phyloP scores from a whole-genome alignment of 2,797 vertebrate genomes.

The Brachymystax lenok region DNA sequence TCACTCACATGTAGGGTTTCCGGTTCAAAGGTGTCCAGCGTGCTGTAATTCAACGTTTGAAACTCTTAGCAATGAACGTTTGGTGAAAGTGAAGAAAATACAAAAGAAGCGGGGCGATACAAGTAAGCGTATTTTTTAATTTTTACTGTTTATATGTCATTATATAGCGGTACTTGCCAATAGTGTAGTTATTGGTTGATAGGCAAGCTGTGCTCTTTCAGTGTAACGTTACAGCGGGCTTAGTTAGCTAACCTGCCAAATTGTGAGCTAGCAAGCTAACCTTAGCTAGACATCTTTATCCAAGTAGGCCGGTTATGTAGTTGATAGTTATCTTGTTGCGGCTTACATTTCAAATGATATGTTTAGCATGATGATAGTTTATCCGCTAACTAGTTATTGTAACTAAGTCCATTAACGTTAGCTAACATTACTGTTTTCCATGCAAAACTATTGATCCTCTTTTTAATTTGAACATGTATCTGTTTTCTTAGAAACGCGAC shows the following conservation, averaged over 20 bases:
- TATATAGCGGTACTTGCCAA: background rate
- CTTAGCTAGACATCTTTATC: too few species aligned
- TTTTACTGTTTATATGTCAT: background rate
- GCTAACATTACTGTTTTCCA: background rate
- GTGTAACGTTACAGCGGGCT: background rate
- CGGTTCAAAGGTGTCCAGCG: slow-evolving; percentile 69
- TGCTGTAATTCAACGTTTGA: slow-evolving; percentile 52
- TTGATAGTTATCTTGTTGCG: background rate
- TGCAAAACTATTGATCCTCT: too few species aligned
- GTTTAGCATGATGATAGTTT: too few species aligned
- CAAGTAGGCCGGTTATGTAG: background rate
- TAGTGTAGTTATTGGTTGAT: too few species aligned
- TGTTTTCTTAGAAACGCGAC: slow-evolving; percentile 1
- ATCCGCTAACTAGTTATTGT: too few species aligned
- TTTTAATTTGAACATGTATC: background rate
- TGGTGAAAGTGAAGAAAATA: background rate
- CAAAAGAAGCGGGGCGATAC: background rate
- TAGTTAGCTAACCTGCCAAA: background rate
- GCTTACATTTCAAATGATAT: background rate
- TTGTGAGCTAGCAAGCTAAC: background rate
- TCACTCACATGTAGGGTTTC: background rate
- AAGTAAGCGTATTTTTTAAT: background rate
- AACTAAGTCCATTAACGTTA: background rate
- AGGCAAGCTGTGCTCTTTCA: background rate
- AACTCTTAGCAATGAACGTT: slow-evolving; percentile 3